A percentile compares a stretch with the other conserved stretches of the same genome.
phyloP scores from a whole-genome alignment of 30 jellyfish, hydroid and myxozoan species.

The Hydractinia echinata region DNA sequence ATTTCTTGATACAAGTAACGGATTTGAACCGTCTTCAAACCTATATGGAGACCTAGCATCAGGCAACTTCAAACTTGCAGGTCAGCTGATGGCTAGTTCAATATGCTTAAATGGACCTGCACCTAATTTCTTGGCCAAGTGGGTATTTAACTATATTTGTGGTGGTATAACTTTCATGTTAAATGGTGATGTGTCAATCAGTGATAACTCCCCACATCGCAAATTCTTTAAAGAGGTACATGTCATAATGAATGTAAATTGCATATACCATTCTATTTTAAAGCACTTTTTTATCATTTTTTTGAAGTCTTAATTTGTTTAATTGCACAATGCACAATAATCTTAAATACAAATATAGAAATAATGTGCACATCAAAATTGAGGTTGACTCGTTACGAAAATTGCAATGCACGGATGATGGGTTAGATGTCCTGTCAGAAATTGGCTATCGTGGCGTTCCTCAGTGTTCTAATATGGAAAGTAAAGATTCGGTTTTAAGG shows the following conservation, averaged over 20 bases:
- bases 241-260: not conserved
- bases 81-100: not conserved
- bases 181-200: not conserved
- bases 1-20: not conserved
- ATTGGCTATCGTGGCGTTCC: not conserved
- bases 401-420: not conserved
- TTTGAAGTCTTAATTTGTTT: not conserved
- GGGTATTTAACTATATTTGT: not conserved
- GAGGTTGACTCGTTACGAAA: slow-evolving; percentile 5
- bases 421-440: not conserved
- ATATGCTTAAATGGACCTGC: not conserved
- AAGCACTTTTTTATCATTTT: not conserved
- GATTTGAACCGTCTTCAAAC: not conserved
- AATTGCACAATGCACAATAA: not conserved
- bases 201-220: not conserved
- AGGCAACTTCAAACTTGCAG: not conserved
- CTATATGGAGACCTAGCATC: not conserved
- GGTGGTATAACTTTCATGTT: not conserved
- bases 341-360: not conserved
- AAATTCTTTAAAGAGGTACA: not conserved
- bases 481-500: not conserved
- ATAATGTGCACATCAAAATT: not conserved
- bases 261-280: not conserved
- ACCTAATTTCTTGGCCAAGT: not conserved
- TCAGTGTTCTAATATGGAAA: not conserved